Percentiles rank a stretch among this genome's conserved stretches.
These are phyloP conservation scores for Synergus gifuensis DNA, from an alignment of 2,888 invertebrate species.

Conservation along the genomic window DNA sequence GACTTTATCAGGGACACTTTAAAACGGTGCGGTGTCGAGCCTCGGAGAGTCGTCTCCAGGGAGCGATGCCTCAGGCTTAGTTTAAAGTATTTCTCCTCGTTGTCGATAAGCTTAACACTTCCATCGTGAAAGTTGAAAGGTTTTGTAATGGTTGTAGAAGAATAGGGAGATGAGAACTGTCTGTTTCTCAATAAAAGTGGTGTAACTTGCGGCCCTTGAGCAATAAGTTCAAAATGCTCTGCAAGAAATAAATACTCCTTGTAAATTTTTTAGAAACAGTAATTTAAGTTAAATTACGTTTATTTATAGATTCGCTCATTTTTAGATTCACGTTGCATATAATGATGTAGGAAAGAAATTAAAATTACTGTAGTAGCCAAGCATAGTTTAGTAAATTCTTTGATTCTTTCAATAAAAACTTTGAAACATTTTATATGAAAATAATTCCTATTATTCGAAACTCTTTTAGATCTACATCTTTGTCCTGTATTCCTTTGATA, in stretches of 20 bases:
- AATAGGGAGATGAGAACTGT: constrained; percentile 28
- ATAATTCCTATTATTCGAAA: no score
- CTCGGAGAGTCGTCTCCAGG: constrained; percentile 68
- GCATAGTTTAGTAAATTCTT: no score
- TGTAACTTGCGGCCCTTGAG: constrained; percentile 11
- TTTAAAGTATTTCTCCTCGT: constrained; percentile 73
- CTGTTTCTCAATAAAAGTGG: constrained; percentile 1
- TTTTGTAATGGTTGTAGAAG: constrained; percentile 32
- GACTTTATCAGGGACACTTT: constrained; percentile 40
- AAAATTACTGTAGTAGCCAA: no score
- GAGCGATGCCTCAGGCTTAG: constrained; percentile 75
- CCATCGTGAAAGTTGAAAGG: constrained; percentile 27
- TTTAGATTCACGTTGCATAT: no score
- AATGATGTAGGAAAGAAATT: no score
- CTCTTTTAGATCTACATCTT: no score
- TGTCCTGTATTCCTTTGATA: no score
- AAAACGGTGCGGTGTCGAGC: constrained; percentile 17
- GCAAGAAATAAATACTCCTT: background rate
- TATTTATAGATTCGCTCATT: background rate
- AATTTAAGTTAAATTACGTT: background rate
- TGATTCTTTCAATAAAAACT: no score
- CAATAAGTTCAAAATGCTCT: constrained; percentile 10
- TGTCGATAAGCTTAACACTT: constrained; percentile 61
- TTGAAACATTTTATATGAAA: no score
- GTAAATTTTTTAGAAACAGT: background rate